Base-by-base conservation (phyloP, 2,797 vertebrate species). In the Coreius guichenoti region DNA sequence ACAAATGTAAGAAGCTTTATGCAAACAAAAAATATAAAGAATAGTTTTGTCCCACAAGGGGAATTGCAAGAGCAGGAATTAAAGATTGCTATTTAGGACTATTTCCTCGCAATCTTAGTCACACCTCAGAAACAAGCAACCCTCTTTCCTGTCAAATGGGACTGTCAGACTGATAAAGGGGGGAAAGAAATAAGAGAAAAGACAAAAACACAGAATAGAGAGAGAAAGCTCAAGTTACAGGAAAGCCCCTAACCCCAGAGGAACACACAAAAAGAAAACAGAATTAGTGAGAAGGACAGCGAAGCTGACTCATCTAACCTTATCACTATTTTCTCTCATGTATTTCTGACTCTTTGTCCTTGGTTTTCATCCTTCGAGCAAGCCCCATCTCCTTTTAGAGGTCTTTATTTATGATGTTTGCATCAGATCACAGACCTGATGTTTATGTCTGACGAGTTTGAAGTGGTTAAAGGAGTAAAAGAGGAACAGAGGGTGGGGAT, bases 131-230 rank as follows among this genome's bases (percentile, higher is more conserved):
- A 92, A 91, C 91, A 93, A 94, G 93, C 93, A 83, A 85, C 90
- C 92, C 94, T 94, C 93, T 94, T 94, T 95, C 94, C 94, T 95
- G 94, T 89, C 90, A 89, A 91, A 92, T 92, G 91, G 89, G 88
- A 90, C 92, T 86, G 89, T 93, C 47, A 67, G 17, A 82, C 21
- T 26, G 74, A 68, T 61, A 73, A 43, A 81, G 9, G 65, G 17
- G 49, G 21, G n/a, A 14, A 79, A 63, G 58, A 87, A 86, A 83
- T 39, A 43, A 89, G 74, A 87, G 31, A 90, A 80, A 91, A 54
- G 16, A 85, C 87, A 89, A 82, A 75, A 75, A 86, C 74, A 87
- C 74, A 83, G 45, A 88, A 88, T 84, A 8, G 68, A n/a, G 47
- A 86, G 43, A 84, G 31, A 70, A 0, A 73, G 73, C 68, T 91